Evolutionary conservation across 30 jellyfish, hydroid and myxozoan species (phyloP), one percentile per base, ranked within the genome.

Genomic region (Cassiopea xamachana): DNA sequence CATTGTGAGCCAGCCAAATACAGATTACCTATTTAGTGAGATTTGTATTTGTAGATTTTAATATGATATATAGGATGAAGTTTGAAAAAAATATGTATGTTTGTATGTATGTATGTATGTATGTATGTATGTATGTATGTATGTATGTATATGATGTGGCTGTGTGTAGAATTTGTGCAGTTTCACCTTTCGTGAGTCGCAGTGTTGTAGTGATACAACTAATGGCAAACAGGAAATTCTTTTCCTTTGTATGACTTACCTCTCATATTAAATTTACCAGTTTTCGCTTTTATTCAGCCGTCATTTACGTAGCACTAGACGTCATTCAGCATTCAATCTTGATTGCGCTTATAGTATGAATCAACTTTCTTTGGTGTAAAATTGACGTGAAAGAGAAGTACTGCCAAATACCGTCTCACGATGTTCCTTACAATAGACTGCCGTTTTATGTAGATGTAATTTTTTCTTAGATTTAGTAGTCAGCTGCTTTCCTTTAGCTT

Each of bases 361-460:
- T n/a, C 77, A 43, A 71, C 43, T 7, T 71, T 15, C 51, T 7
- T 71, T 15, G 8, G 6, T 13, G 14, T 71, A 55, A 71, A 15
- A 1, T 9, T 71, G 43, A 39, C 80, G 19, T 71, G 80, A 71
- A 8, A 71, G 43, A 39, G 80, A 8, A 19, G 3, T 9, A 50
- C 51, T 71, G 80, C 80, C 80, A 71, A 71, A 71, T 71, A 71
- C 80, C 49, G 8, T 5, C n/a, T 15, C 80, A 71, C 80, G 80
- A 71, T 9, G 1, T 16, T 71, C 80, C 49, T 71, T 4, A 43
- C 51, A 71, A 15, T 7, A 39, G 43, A 19, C 3, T 1, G 80
- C 55, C 80, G 19, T 2, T 19, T 67, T n/a, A n/a, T 67, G 6
- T 4, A 2, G 76, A 4, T 51, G 64, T 51, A 2, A 2, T 51